Evolutionary conservation across 2,888 invertebrate genomes (phyloP).

Genomic region (Lithophane semibrunnea): DNA sequence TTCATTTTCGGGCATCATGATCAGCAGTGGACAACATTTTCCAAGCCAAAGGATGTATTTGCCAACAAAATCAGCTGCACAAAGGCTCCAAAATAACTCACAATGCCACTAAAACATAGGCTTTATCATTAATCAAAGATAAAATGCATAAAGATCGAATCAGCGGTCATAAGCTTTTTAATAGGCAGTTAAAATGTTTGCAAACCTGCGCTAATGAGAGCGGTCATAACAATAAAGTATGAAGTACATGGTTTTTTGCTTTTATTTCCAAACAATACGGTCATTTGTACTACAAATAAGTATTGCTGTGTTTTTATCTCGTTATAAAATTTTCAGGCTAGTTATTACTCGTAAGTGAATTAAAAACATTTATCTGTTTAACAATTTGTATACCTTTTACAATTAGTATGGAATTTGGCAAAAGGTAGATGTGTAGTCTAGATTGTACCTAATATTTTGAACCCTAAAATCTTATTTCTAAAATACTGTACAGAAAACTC

Average conservation of each 20-base stretch:
- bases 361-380: slow-evolving; percentile 13
- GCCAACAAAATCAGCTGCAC: not conserved
- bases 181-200: slow-evolving; percentile 65
- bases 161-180: slow-evolving; percentile 62
- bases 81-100: slow-evolving; percentile 3
- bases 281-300: slow-evolving; percentile 58
- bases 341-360: not conserved
- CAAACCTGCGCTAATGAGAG: slow-evolving; percentile 62
- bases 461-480: not conserved
- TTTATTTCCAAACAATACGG: slow-evolving; percentile 60
- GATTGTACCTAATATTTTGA: not conserved
- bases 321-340: slow-evolving; percentile 20
- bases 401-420: not conserved
- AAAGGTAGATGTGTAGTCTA: not conserved
- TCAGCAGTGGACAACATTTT: not conserved
- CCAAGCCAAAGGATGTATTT: not conserved
- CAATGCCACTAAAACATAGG: slow-evolving; percentile 30
- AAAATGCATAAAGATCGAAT: slow-evolving; percentile 59
- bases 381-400: not conserved
- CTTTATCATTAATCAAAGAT: slow-evolving; percentile 60
- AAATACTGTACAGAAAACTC: not conserved
- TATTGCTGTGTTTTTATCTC: slow-evolving; percentile 47
- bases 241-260: slow-evolving; percentile 48
- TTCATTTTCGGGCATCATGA: not conserved
- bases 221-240: slow-evolving; percentile 59